Base-by-base conservation (phyloP, 1,140 invertebrate genomes). In the Zaprionus vittiger region DNA sequence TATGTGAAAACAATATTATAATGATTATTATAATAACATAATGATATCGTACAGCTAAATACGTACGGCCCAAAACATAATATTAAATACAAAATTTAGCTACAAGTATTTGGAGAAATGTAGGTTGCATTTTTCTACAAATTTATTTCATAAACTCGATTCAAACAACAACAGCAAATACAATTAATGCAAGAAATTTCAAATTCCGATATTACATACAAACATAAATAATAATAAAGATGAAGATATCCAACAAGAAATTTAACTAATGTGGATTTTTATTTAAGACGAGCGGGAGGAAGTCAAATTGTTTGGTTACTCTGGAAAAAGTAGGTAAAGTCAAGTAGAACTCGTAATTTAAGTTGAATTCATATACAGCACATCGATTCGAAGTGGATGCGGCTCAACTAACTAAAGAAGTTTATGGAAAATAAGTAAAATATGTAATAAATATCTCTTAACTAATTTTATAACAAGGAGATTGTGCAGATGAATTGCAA, bases 71-170 rank as follows among this genome's bases (percentile, higher is more conserved):
- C 68, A 55, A 55, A 37, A 47, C 31, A 11, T 71, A 56, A 61
- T 26, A 52, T 22, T 61, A 60, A 61, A 73, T 49, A 68, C 69
- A 79, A 83, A 73, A 59, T 78, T 86, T 85, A 86, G 83, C 78
- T 89, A 89, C 73, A 85, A 73, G 77, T 84, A 85, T 82, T 79
- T 76, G 17, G 38, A 71, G 24, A 73, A 73, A 72, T 79, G 69
- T 75, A 81, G 60, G 28, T 78, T 79, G 70, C 79, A 81, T 85
- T 75, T 86, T 82, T 86, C 73, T 86, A 86, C 79, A 74, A 74
- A 77, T 69, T 82, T 77, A 86, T 86, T 86, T 80, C 65, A 69
- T 77, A 82, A 82, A 74, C 41, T 56, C 49, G 22, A 77, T 73
- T 64, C 68, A 81, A 78, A 77, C 80, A 81, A 69, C 64, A 72